These are phyloP conservation scores for Salarias fasciatus DNA, from an alignment of 2,797 vertebrate species.

Conservation along the genomic window DNA sequence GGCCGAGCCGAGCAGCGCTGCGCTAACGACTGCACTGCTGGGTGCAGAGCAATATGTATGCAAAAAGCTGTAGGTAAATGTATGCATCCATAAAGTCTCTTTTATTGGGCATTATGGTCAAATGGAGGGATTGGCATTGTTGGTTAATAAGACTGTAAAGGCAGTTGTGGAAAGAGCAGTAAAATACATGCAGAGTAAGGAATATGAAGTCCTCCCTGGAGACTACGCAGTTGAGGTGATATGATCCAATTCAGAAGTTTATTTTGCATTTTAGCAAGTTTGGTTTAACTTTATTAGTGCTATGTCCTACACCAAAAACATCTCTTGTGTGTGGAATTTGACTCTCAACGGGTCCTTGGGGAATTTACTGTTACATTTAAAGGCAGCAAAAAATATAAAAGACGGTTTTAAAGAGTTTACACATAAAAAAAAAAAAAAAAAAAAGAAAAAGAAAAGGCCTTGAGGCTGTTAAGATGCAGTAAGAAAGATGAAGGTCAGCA, in stretches of 20 bases:
- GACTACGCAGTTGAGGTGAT: slow-evolving; percentile 42
- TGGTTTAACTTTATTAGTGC: slow-evolving; percentile 6
- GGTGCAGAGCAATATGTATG: slow-evolving; percentile 62
- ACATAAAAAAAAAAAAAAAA: no score
- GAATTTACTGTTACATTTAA: not conserved
- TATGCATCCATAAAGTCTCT: slow-evolving; percentile 69
- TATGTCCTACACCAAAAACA: no score
- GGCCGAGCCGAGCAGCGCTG: slow-evolving; percentile 49
- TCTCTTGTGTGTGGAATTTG: not conserved
- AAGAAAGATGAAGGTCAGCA: no score
- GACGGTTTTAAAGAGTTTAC: no score
- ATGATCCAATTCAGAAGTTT: slow-evolving; percentile 17
- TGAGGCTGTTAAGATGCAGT: no score
- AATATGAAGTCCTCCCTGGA: slow-evolving; percentile 36
- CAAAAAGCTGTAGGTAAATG: slow-evolving; percentile 69
- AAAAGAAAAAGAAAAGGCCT: no score
- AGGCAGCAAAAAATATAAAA: no score
- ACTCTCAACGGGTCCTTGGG: not conserved
- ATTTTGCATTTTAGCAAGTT: slow-evolving; percentile 27
- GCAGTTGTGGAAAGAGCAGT: slow-evolving; percentile 46
- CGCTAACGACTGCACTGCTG: slow-evolving; percentile 44
- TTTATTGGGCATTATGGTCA: slow-evolving; percentile 74
- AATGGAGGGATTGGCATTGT: slow-evolving; percentile 59
- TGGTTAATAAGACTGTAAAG: slow-evolving; percentile 73
- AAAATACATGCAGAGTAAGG: slow-evolving; percentile 67